phyloP scores from a whole-genome alignment of 2,797 vertebrate species.

The Poecilia wingei region DNA sequence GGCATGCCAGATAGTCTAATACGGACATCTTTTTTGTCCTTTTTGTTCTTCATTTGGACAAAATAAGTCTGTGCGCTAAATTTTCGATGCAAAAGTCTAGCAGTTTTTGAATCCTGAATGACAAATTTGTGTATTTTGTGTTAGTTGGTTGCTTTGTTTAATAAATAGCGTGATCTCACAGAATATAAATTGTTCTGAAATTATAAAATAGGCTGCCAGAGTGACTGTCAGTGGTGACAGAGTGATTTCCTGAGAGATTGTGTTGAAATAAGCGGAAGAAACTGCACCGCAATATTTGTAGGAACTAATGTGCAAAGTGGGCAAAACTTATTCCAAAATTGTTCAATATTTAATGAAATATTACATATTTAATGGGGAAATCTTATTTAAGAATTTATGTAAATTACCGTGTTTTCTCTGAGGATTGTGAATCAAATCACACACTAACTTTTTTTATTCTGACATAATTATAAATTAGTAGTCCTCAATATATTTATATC shows the following conservation, averaged over 20 bases:
- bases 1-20: background rate
- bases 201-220: too few species aligned
- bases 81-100: background rate
- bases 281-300: too few species aligned
- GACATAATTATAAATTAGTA: background rate
- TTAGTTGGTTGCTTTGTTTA: too few species aligned
- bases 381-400: background rate
- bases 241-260: too few species aligned
- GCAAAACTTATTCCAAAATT: background rate
- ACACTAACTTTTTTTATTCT: background rate
- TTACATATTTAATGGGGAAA: background rate
- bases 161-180: too few species aligned
- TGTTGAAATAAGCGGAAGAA: too few species aligned
- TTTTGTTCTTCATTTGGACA: background rate
- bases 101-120: background rate
- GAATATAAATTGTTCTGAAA: too few species aligned
- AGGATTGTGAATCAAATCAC: background rate
- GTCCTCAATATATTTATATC: background rate
- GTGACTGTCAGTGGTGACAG: too few species aligned
- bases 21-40: background rate
- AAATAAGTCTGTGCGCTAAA: background rate
- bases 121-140: background rate
- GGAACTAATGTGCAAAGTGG: too few species aligned
- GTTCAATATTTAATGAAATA: background rate
- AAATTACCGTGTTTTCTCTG: background rate